Conservation (phyloP, 2,888 invertebrate genomes). For the Philaethria dido region DNA sequence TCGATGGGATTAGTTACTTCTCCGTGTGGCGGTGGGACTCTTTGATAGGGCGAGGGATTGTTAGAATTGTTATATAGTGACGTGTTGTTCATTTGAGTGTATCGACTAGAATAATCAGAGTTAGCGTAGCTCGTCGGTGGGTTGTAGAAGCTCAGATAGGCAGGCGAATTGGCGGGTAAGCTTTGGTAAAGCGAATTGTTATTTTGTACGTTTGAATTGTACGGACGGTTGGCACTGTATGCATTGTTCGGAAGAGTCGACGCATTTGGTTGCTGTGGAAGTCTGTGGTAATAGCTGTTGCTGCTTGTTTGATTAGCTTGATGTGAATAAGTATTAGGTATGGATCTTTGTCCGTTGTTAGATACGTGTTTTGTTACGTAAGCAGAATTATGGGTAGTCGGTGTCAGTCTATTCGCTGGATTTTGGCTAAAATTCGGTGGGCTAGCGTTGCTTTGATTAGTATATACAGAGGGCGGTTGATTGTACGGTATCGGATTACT, state of each 20-base stretch:
- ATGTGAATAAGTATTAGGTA: conserved; percentile 71
- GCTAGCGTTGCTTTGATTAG: conserved; percentile 65
- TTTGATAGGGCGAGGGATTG: conserved; percentile 81
- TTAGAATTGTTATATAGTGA: conserved; percentile 56
- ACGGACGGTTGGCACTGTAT: conserved; percentile 62
- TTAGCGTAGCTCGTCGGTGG: conserved; percentile 78
- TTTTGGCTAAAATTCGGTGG: conserved; percentile 76
- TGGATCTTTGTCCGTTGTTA: conserved; percentile 62
- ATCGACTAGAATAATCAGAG: conserved; percentile 80
- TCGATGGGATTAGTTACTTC: conserved; percentile 61
- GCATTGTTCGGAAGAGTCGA: conserved; percentile 54
- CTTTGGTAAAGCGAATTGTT: conserved; percentile 74
- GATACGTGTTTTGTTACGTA: conserved; percentile 63
- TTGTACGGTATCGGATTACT: conserved; percentile 72
- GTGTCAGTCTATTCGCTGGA: conserved; percentile 71
- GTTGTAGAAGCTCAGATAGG: conserved; percentile 77
- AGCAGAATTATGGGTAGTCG: conserved; percentile 63
- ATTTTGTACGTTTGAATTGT: conserved; percentile 56
- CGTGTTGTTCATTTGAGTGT: conserved; percentile 67
- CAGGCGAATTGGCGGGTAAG: conserved; percentile 75
- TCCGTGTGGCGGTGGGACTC: conserved; percentile 85
- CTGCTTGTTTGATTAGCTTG: conserved; percentile 65
- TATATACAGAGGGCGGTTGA: conserved; percentile 68
- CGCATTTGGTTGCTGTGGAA: conserved; percentile 62
- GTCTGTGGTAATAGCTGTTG: conserved; percentile 74